Conservation (phyloP, 1,140 invertebrate genomes). For the Neuroterus valhalla region DNA sequence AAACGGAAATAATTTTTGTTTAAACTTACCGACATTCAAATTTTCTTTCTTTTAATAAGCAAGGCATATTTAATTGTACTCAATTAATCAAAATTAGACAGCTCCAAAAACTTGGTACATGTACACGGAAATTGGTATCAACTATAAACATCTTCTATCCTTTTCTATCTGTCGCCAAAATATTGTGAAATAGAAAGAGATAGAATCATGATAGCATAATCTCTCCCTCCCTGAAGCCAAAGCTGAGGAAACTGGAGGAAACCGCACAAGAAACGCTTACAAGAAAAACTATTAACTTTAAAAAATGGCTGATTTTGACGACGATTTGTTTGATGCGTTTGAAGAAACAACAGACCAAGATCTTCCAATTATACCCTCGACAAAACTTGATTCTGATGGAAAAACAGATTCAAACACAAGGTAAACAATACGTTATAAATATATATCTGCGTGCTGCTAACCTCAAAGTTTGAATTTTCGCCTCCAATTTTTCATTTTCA, state of each 20-base stretch:
- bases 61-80: constrained; percentile 47
- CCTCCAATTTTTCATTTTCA: not conserved
- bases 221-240: too few relatives aligned
- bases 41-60: constrained; percentile 47
- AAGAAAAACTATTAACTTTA: too few relatives aligned
- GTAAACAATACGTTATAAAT: constrained; percentile 3
- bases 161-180: too few relatives aligned
- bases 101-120: too few relatives aligned
- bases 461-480: constrained; percentile 25
- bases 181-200: too few relatives aligned
- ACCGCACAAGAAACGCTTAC: too few relatives aligned
- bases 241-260: too few relatives aligned
- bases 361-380: constrained; percentile 43
- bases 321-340: constrained; percentile 77
- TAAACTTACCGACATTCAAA: constrained; percentile 60
- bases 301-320: constrained; percentile 63
- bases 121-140: too few relatives aligned
- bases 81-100: not conserved
- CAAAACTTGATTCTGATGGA: constrained; percentile 14
- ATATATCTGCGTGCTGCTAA: not conserved
- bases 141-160: too few relatives aligned
- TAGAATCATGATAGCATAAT: too few relatives aligned
- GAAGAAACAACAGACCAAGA: constrained; percentile 66
- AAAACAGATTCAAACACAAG: constrained; percentile 26
- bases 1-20: not conserved